Evolutionary conservation across 2,888 invertebrate species (phyloP).

Genomic region (Lepidochitona cinerea): DNA sequence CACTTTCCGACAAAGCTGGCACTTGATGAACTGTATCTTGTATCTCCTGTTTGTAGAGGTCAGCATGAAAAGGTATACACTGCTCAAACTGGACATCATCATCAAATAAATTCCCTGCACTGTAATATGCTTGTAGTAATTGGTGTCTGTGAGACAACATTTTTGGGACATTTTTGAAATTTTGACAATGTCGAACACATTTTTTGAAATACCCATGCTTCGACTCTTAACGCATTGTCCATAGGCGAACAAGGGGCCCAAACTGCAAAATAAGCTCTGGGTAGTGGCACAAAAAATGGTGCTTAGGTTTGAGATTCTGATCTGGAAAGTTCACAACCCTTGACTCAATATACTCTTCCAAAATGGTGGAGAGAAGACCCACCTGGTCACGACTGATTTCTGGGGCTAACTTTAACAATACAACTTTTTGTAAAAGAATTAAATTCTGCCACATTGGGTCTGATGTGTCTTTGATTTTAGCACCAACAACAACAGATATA

Average conservation of each 20-base stretch:
- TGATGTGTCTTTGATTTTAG: background rate
- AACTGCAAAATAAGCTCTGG: conserved; percentile 5
- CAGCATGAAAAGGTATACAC: background rate
- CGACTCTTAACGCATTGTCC: conserved; percentile 10
- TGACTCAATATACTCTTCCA: background rate
- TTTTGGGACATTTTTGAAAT: conserved; percentile 11
- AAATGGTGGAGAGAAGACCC: background rate
- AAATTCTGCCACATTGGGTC: background rate
- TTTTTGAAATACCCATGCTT: conserved; percentile 11
- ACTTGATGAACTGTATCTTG: background rate
- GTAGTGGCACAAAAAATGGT: conserved; percentile 7
- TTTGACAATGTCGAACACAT: conserved; percentile 8
- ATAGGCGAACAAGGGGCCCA: conserved; percentile 1
- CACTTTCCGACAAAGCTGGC: background rate
- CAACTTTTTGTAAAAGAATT: background rate
- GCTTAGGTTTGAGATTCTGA: background rate
- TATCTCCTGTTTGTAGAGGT: background rate
- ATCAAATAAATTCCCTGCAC: conserved; percentile 6
- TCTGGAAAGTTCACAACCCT: conserved; percentile 1
- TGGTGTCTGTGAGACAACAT: conserved; percentile 7
- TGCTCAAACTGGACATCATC: background rate
- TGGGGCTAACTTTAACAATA: background rate
- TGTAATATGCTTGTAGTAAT: conserved; percentile 3
- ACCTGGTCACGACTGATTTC: background rate
- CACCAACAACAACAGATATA: background rate